Conservation (phyloP, 2,113 vertebrate species). For the Heptranchias perlo region DNA sequence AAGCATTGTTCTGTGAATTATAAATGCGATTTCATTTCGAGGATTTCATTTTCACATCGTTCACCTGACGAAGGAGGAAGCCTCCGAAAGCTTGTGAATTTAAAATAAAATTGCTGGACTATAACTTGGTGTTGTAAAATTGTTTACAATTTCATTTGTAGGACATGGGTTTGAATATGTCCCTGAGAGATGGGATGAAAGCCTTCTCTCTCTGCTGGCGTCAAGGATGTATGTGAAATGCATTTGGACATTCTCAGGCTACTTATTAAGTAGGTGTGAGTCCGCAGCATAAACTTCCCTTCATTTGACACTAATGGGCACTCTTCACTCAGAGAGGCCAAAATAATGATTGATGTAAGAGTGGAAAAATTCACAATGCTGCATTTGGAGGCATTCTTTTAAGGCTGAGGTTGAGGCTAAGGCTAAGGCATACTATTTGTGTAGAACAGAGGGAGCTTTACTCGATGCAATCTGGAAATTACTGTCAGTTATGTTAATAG, state of each 20-base stretch:
- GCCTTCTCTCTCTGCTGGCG: background rate
- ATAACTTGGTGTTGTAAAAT: no score
- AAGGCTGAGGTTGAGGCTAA: background rate
- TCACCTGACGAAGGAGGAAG: no score
- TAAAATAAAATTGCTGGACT: no score
- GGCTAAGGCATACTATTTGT: background rate
- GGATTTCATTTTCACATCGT: no score
- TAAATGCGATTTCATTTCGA: no score
- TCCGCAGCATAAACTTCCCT: background rate
- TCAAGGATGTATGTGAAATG: background rate
- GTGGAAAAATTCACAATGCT: background rate
- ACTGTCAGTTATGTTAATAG: background rate
- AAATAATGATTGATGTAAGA: background rate
- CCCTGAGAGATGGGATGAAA: background rate
- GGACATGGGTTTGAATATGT: background rate
- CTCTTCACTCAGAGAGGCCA: background rate
- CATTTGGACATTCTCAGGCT: background rate
- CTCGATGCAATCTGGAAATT: background rate
- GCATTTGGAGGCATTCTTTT: background rate
- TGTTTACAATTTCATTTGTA: no score
- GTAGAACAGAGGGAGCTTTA: background rate
- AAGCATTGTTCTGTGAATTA: no score
- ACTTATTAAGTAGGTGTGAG: slow-evolving; percentile 7
- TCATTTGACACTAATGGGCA: background rate
- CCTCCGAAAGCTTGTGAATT: no score